Evolutionary conservation across 2,113 vertebrate species (phyloP), one percentile per base, ranked within the genome.

Genomic region (Platichthys flesus): DNA sequence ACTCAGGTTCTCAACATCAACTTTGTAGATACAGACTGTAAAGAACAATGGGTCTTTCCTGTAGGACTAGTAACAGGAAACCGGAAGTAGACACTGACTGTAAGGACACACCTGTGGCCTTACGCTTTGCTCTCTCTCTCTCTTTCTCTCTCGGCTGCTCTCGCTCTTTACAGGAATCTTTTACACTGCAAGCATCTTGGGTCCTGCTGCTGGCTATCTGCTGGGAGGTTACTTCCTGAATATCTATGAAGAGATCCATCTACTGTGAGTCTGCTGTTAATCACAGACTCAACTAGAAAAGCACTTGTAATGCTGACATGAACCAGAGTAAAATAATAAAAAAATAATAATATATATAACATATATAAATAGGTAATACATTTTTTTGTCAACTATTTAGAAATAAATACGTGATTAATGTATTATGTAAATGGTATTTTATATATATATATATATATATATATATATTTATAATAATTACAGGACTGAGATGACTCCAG

Each of bases 161-260:
- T 21, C 14, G 40, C 28, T 67, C 3, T 64, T 15, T 40, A n/a
- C 85, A 98, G 98, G 96, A 60, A 92, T 96, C 91, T 98, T 98
- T 90, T 99, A 99, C 91, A 98, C 97, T 0, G 97, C 97, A 10
- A 97, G 97, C 87, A 96, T 98, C 89, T 89, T 99, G 31, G 98
- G 98, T 28, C 97, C 97, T 0, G 97, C 98, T 0, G 97, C 95
- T 1, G 98, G 98, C 72, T 99, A 99, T 93, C 94, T 99, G 91
- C 88, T 97, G 47, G 98, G 98, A 74, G 98, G 97, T 51, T 89
- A 96, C 88, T 96, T 98, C 93, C 97, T 99, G 85, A 97, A 95
- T 81, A 91, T 97, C 45, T 97, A 96, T 92, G 97, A 96, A 0
- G 97, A 99, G 75, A 86, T 96, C 75, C 89, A 93, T 77, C 91